Evolutionary conservation across 2,113 vertebrate genomes (phyloP).

Genomic region (Triplophysa siluroides): DNA sequence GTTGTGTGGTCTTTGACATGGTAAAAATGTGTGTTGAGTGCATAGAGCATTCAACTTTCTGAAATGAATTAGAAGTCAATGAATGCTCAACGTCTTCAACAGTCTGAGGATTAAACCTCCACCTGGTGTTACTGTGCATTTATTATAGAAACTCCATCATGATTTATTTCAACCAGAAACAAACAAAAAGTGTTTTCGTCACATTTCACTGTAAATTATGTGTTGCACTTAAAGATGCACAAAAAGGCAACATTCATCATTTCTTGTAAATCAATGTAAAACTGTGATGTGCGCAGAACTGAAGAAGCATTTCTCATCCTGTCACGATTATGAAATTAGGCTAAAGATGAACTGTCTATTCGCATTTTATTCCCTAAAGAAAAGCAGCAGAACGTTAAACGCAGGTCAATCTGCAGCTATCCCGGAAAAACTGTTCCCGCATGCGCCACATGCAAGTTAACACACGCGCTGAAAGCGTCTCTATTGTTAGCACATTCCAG

Average conservation of each 20-base stretch:
- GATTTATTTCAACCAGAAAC: too few relatives aligned
- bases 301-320: background rate
- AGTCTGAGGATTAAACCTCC: too few relatives aligned
- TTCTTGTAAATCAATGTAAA: background rate
- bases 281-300: too few relatives aligned
- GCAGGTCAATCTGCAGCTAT: background rate
- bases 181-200: too few relatives aligned
- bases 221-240: background rate
- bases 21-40: background rate
- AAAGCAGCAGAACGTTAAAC: background rate
- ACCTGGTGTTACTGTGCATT: too few relatives aligned
- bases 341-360: too few relatives aligned
- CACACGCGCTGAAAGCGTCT: background rate
- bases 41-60: background rate
- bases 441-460: background rate
- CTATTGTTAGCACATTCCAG: conserved; percentile 24
- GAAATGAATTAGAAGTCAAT: too few relatives aligned
- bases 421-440: background rate
- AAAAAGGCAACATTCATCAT: background rate
- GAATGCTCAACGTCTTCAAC: too few relatives aligned
- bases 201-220: too few relatives aligned
- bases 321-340: too few relatives aligned
- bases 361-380: too few relatives aligned
- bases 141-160: too few relatives aligned
- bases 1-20: background rate